Evolutionary conservation across 2,888 invertebrate genomes (phyloP).

Genomic region (Criorhina ranunculi): DNA sequence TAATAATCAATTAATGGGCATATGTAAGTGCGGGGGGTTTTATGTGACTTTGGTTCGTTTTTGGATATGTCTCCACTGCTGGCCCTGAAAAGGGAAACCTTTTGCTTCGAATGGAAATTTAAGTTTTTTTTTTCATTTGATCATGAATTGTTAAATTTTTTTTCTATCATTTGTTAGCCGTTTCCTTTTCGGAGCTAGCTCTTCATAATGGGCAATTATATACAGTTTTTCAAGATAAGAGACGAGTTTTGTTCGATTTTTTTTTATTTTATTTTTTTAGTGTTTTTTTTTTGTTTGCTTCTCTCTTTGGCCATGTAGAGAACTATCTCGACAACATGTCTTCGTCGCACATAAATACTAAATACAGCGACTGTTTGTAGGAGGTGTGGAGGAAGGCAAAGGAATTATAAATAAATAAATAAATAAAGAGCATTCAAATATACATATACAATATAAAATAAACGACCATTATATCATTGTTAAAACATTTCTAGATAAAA

Average conservation of each 20-base stretch:
- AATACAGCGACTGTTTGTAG: neutral
- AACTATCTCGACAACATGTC: conserved; percentile 56
- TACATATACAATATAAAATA: conserved; percentile 33
- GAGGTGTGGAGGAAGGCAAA: conserved; percentile 16
- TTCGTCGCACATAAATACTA: conserved; percentile 26
- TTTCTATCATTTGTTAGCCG: conserved; percentile 5
- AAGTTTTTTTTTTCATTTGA: neutral
- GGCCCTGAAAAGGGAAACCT: neutral
- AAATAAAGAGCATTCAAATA: conserved; percentile 46
- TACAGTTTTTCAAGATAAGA: conserved; percentile 46
- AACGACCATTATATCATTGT: conserved; percentile 36
- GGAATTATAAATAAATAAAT: conserved; percentile 60
- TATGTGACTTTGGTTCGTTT: neutral
- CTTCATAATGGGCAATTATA: conserved; percentile 22
- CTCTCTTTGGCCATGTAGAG: conserved; percentile 53
- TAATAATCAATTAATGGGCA: neutral
- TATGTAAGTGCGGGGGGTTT: neutral
- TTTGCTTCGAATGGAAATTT: neutral
- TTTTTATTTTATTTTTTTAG: neutral
- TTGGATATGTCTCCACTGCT: conserved; percentile 11
- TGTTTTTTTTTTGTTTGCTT: conserved; percentile 35
- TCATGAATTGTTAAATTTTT: conserved; percentile 18
- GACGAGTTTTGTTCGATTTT: conserved; percentile 3
- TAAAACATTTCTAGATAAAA: conserved; percentile 25
- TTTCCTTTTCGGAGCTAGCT: neutral